A percentile compares a stretch with the other conserved stretches of the same genome.
These are phyloP conservation scores for Acyrthosiphon pisum DNA, from an alignment of 1,140 invertebrate species.

Conservation along the genomic window DNA sequence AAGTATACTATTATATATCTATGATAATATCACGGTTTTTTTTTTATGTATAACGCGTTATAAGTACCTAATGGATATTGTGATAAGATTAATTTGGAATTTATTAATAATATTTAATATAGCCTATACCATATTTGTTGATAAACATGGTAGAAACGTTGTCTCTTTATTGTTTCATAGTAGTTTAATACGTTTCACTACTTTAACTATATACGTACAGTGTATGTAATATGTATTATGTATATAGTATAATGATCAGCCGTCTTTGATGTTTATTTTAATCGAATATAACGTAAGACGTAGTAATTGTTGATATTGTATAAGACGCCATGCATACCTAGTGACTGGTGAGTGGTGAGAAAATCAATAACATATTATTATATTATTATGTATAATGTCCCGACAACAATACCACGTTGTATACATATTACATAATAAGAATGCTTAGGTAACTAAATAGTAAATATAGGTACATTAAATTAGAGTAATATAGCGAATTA, in stretches of 20 bases:
- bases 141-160: neutral
- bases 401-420: neutral
- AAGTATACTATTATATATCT: too few relatives aligned
- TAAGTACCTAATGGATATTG: too few relatives aligned
- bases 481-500: neutral
- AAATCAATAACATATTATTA: slow-evolving; percentile 23
- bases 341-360: neutral
- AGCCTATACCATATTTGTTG: too few relatives aligned
- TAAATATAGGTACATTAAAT: slow-evolving; percentile 11
- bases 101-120: too few relatives aligned
- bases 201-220: neutral
- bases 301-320: slow-evolving; percentile 25
- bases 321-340: neutral
- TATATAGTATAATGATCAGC: neutral
- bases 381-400: neutral
- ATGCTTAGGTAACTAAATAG: neutral
- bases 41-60: too few relatives aligned
- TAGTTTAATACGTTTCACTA: neutral
- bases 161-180: neutral
- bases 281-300: neutral
- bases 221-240: neutral
- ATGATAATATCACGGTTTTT: too few relatives aligned
- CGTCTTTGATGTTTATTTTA: neutral
- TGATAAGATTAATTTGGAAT: too few relatives aligned
- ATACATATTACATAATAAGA: neutral